Evolutionary conservation across 2,113 vertebrate genomes (phyloP).

Genomic region (Nyctereutes procyonoides): DNA sequence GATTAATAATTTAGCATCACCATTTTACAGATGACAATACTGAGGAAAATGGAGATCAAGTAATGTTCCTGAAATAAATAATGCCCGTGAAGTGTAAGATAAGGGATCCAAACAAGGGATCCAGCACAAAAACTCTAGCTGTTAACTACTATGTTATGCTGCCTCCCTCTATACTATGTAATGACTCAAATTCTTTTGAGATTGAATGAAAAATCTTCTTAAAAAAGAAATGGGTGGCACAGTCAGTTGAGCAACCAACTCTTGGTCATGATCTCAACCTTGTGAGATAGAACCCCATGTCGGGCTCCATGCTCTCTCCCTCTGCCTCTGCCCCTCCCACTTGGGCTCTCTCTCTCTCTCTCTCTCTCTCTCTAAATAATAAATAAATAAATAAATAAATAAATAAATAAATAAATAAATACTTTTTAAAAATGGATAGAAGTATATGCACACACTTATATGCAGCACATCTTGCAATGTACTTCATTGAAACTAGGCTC

Average conservation of each 20-base stretch:
- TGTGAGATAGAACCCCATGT: background rate
- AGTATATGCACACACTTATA: background rate
- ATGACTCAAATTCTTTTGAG: background rate
- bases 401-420: background rate
- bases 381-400: background rate
- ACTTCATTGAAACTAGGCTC: background rate
- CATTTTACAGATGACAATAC: conserved; percentile 11
- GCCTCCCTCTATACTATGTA: background rate
- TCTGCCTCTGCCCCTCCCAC: background rate
- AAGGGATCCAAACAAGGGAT: background rate
- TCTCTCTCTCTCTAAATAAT: no score
- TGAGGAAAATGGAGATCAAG: background rate
- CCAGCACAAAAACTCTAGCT: background rate
- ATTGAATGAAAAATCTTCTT: background rate
- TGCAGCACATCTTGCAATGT: background rate
- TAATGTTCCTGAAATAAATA: conserved; percentile 17
- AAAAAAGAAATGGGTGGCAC: background rate
- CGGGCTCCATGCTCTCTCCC: background rate
- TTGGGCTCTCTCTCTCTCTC: background rate
- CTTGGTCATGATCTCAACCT: background rate
- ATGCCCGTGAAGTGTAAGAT: background rate
- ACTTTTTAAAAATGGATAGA: background rate
- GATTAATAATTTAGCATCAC: background rate
- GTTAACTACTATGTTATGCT: background rate
- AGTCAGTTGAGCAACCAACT: background rate